Percentiles rank a stretch among this genome's conserved stretches.
Evolutionary conservation across 2,888 invertebrate genomes (phyloP).

Genomic region (Andricus quercusramuli): DNA sequence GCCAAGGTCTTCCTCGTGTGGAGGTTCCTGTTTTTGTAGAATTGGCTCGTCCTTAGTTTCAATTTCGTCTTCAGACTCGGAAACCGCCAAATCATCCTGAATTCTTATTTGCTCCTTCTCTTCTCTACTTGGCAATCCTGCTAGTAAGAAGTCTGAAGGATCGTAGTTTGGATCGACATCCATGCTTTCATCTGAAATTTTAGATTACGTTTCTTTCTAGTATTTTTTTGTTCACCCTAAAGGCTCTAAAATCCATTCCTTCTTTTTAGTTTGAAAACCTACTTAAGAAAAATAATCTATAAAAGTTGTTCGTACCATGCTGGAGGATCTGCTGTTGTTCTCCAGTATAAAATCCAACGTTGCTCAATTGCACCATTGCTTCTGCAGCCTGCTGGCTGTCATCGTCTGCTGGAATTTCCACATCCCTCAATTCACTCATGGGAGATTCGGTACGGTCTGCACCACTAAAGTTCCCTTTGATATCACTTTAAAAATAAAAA

Average conservation of each 20-base stretch:
- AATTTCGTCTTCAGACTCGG: constrained; percentile 87
- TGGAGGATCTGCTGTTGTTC: constrained; percentile 73
- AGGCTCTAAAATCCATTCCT: no score
- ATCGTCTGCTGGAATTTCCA: constrained; percentile 79
- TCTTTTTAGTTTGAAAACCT: no score
- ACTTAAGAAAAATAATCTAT: background rate
- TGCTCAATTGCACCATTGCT: constrained; percentile 87
- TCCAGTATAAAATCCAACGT: constrained; percentile 83
- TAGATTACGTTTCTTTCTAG: background rate
- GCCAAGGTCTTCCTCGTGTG: constrained; percentile 79
- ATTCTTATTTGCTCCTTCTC: constrained; percentile 81
- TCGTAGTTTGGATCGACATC: constrained; percentile 91
- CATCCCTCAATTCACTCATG: constrained; percentile 56
- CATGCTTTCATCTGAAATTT: constrained; percentile 84
- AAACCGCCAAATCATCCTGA: constrained; percentile 87
- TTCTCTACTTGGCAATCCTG: constrained; percentile 78
- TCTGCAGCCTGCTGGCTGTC: constrained; percentile 86
- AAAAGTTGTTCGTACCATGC: constrained; percentile 67
- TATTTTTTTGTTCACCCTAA: background rate
- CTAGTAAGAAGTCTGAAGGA: constrained; percentile 90
- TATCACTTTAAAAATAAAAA: constrained; percentile 11
- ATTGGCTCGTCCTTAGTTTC: constrained; percentile 62
- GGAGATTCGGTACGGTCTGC: constrained; percentile 9
- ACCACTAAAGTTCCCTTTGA: background rate
- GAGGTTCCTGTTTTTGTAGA: constrained; percentile 63